Conservation (phyloP, 2,113 vertebrate species). For the Rhabdornis inornatus region DNA sequence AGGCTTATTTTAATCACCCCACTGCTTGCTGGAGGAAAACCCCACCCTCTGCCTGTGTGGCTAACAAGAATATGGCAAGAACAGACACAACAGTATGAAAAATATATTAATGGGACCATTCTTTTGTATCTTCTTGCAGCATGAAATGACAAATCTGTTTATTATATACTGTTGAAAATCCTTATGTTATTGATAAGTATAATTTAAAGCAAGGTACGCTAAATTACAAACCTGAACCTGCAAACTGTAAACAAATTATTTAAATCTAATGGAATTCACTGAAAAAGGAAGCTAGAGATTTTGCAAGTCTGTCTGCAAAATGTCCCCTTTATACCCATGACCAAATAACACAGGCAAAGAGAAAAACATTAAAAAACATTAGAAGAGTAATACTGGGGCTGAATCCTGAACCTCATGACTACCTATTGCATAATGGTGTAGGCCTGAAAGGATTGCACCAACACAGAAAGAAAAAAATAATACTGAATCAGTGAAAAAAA, state of each 20-base stretch:
- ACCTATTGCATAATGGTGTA: background rate
- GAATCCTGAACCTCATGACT: background rate
- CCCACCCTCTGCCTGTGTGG: no score
- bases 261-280: background rate
- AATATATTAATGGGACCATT: background rate
- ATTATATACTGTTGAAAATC: background rate
- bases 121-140: background rate
- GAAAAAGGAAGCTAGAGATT: background rate
- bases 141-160: background rate
- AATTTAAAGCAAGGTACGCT: background rate
- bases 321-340: background rate
- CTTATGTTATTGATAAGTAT: background rate
- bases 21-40: no score
- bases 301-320: background rate
- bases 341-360: background rate
- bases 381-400: background rate
- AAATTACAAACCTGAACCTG: background rate
- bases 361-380: background rate
- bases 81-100: background rate
- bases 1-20: no score
- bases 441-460: background rate
- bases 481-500: background rate
- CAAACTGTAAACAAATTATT: background rate
- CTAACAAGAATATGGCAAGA: background rate
- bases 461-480: background rate